Conservation (phyloP, 2,888 invertebrate genomes). For the Trichogramma dendrolimi region DNA sequence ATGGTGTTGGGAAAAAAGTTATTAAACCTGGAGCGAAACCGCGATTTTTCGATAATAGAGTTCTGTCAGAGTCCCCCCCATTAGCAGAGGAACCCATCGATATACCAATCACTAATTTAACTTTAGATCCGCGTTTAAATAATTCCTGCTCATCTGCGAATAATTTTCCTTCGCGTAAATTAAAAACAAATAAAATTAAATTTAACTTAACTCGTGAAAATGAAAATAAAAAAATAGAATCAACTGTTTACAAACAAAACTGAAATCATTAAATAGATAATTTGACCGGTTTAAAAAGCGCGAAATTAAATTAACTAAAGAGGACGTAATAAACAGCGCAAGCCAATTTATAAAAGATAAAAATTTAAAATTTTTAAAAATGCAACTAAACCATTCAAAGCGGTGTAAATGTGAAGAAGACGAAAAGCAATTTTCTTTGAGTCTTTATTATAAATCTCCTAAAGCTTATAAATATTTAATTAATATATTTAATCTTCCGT, state of each 20-base stretch:
- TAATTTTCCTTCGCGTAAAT: neutral
- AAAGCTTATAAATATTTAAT: conserved; percentile 33
- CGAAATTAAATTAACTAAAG: neutral
- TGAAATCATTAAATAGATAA: conserved; percentile 6
- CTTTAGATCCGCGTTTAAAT: no score
- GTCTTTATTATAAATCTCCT: conserved; percentile 38
- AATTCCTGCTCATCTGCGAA: no score
- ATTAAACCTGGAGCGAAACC: neutral
- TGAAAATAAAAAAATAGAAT: neutral
- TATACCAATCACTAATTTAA: no score
- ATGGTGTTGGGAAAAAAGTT: neutral
- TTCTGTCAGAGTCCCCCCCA: no score
- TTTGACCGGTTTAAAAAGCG: no score
- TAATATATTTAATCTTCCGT: conserved; percentile 32
- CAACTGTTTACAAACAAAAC: neutral
- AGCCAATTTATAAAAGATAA: conserved; percentile 21
- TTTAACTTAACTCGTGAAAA: neutral
- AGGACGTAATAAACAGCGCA: conserved; percentile 19
- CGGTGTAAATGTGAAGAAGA: conserved; percentile 23
- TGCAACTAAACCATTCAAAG: conserved; percentile 27
- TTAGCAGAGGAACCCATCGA: no score
- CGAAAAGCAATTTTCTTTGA: conserved; percentile 29
- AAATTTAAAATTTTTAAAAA: conserved; percentile 21
- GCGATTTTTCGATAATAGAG: no score
- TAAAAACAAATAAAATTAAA: neutral